A percentile compares a stretch with the other conserved stretches of the same genome.
Conservation (phyloP, 2,797 vertebrate species). For the Artibeus lituratus region DNA sequence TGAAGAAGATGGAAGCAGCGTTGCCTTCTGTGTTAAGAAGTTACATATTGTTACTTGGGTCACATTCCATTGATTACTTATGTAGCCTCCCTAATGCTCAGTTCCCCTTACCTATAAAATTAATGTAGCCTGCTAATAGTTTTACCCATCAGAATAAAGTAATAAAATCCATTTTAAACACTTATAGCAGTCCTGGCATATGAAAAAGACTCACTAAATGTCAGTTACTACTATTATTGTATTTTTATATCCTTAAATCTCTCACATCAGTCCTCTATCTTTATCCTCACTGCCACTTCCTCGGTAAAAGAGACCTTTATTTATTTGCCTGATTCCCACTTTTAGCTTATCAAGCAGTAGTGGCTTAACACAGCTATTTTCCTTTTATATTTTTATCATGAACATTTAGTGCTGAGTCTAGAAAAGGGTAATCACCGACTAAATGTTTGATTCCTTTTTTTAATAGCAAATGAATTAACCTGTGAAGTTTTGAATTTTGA, state of each 20-base stretch:
- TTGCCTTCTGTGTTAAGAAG: not conserved
- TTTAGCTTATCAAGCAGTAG: not conserved
- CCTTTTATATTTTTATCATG: not conserved
- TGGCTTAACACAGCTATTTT: not conserved
- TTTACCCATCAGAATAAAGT: constrained; percentile 4
- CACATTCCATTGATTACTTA: not conserved
- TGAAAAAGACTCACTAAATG: not conserved
- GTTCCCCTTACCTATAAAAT: not conserved
- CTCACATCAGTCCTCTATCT: not conserved
- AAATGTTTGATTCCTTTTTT: not conserved
- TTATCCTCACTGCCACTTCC: not conserved
- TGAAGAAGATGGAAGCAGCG: not conserved
- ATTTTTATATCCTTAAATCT: not conserved
- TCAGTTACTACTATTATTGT: not conserved
- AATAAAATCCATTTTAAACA: not conserved
- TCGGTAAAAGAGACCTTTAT: not conserved
- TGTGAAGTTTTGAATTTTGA: not conserved
- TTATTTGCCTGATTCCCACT: not conserved
- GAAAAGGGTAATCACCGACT: not conserved
- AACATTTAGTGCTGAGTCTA: not conserved
- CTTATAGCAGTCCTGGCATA: not conserved
- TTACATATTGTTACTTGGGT: not conserved
- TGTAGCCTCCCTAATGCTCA: not conserved
- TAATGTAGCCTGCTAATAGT: not conserved
- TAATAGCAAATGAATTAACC: not conserved